Evolutionary conservation across 2,797 vertebrate species (phyloP).

Genomic region (Enteromius unitaeniatus): DNA sequence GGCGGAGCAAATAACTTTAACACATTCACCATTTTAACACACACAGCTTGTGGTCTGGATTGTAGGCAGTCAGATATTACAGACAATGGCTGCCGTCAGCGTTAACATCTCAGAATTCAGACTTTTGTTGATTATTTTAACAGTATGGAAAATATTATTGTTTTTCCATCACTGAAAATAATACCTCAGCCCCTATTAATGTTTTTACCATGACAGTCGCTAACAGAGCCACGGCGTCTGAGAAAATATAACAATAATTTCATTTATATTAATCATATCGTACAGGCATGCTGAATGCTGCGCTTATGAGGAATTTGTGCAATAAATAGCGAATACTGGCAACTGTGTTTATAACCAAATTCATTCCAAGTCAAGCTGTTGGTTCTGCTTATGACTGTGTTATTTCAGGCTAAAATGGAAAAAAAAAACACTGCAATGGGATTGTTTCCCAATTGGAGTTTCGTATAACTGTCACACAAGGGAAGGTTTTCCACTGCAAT

Average conservation of each 20-base stretch:
- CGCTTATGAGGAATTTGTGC: conserved; percentile 48
- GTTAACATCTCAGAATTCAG: background rate
- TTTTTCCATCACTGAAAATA: conserved; percentile 37
- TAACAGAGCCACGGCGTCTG: conserved; percentile 24
- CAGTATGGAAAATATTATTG: conserved; percentile 38
- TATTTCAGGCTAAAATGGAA: conserved; percentile 65
- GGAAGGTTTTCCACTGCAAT: conserved; percentile 54
- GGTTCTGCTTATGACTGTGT: conserved; percentile 53
- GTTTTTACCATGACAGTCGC: conserved; percentile 37
- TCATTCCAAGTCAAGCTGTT: conserved; percentile 58
- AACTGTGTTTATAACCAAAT: conserved; percentile 61
- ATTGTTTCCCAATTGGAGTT: conserved; percentile 62
- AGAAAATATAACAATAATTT: conserved; percentile 44
- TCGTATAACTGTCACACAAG: conserved; percentile 63
- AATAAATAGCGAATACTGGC: conserved; percentile 59
- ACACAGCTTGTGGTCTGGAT: background rate
- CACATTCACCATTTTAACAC: background rate
- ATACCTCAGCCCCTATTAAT: conserved; percentile 30
- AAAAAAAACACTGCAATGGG: conserved; percentile 25
- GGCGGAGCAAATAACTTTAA: background rate
- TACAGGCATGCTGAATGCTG: conserved; percentile 27
- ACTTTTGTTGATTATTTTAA: conserved; percentile 39
- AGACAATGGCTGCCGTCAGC: background rate
- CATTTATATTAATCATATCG: conserved; percentile 45
- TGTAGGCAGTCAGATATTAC: conserved; percentile 16